Evolutionary conservation across 2,113 vertebrate species (phyloP).

Genomic region (Rhabdornis inornatus): DNA sequence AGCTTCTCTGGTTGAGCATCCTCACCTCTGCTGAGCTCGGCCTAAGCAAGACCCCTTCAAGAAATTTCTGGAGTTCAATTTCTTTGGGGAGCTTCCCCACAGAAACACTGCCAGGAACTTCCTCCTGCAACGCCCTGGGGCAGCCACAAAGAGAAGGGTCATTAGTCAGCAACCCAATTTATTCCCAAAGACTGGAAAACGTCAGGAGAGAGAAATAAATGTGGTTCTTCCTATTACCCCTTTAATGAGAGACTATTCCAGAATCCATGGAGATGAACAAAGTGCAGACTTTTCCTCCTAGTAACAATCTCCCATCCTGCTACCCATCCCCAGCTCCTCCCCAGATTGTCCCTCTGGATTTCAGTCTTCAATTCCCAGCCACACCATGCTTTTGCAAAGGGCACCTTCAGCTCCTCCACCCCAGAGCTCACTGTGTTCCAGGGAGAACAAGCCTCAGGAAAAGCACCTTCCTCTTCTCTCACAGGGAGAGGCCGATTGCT

Average conservation of each 20-base stretch:
- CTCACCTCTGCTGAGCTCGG: not conserved
- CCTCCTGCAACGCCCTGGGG: not conserved
- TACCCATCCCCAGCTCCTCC: not conserved
- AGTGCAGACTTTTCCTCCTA: not conserved
- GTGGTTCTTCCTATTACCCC: not conserved
- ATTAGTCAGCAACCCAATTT: not conserved
- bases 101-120: not conserved
- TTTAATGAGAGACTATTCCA: not conserved
- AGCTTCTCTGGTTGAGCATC: not conserved
- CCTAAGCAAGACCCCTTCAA: not conserved
- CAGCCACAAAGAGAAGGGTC: not conserved
- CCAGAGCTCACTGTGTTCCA: not conserved
- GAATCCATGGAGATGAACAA: not conserved
- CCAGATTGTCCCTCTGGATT: not conserved
- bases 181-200: not conserved
- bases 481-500: conserved; percentile 15
- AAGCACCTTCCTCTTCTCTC: conserved; percentile 30
- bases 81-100: not conserved
- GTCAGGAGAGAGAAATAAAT: not conserved
- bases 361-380: not conserved
- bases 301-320: not conserved
- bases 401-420: not conserved
- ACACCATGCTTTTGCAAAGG: not conserved
- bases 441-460: not conserved
- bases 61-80: not conserved